Conservation (phyloP, 2,797 vertebrate species). For the Echiichthys vipera region DNA sequence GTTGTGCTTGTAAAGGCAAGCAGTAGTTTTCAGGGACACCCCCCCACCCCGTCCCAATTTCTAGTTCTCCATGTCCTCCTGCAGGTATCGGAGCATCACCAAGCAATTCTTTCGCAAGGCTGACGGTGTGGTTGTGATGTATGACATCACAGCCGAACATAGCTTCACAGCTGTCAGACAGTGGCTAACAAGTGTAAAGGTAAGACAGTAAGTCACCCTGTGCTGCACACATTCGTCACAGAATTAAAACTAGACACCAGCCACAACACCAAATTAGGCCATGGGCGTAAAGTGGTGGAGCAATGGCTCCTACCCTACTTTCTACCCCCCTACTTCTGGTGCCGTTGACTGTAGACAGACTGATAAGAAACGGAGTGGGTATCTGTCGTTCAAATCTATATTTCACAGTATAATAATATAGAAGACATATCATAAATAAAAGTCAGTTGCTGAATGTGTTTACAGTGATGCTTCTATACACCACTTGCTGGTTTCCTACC, state of each 20-base stretch:
- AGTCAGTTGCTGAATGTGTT: not conserved
- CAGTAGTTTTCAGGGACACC: not conserved
- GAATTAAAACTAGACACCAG: no score
- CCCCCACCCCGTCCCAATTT: no score
- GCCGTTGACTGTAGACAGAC: no score
- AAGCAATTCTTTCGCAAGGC: conserved; percentile 97
- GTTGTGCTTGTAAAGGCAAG: not conserved
- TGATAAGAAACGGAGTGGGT: no score
- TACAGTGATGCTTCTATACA: not conserved
- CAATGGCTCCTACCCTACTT: no score
- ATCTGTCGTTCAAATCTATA: not conserved
- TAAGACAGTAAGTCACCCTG: conserved; percentile 54
- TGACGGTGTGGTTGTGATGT: conserved; percentile 93
- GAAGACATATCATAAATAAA: not conserved
- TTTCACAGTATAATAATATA: not conserved
- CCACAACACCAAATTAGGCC: no score
- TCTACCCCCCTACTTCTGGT: no score
- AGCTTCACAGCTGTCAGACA: conserved; percentile 91
- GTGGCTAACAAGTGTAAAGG: conserved; percentile 93
- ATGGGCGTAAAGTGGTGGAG: no score
- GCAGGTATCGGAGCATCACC: conserved; percentile 94
- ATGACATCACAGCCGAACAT: conserved; percentile 89
- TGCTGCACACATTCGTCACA: not conserved
- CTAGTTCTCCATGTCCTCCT: not conserved
- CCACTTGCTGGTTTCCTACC: not conserved